These are phyloP conservation scores for Empidonax alnorum DNA, from an alignment of 2,113 vertebrate genomes.

Conservation along the genomic window DNA sequence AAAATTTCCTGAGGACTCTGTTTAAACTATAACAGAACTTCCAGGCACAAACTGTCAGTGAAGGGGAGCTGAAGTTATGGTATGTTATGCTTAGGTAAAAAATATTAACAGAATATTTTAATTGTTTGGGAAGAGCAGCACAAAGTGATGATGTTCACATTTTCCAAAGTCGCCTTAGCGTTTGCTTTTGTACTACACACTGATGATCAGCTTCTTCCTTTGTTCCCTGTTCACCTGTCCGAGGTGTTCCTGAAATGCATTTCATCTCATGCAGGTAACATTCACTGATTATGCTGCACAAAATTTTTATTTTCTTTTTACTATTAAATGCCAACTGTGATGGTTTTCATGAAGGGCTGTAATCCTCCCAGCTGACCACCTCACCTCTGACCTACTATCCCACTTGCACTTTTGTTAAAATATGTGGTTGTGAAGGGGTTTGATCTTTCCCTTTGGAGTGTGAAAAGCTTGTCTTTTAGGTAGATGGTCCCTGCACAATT, in stretches of 20 bases:
- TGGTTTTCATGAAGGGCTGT: not conserved
- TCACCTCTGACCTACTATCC: not conserved
- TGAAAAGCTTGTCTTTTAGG: not conserved
- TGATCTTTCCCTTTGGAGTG: not conserved
- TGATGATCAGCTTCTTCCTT: not conserved
- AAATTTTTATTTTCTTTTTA: not conserved
- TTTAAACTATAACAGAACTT: slow-evolving; percentile 36
- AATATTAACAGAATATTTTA: slow-evolving; percentile 22
- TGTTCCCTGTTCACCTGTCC: not conserved
- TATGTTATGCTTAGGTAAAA: slow-evolving; percentile 27
- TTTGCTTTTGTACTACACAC: not conserved
- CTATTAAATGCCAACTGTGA: not conserved
- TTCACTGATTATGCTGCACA: not conserved
- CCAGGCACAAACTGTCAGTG: not conserved
- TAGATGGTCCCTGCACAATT: not conserved
- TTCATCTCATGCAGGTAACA: not conserved
- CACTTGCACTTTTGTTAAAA: not conserved
- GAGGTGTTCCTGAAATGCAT: not conserved
- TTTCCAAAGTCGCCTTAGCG: not conserved
- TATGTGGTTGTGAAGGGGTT: not conserved
- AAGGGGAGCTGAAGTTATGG: not conserved
- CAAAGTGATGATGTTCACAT: not conserved
- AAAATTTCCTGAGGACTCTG: slow-evolving; percentile 36
- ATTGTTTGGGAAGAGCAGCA: slow-evolving; percentile 4
- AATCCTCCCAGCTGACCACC: not conserved